Percentiles rank a stretch among this genome's conserved stretches.
These are phyloP conservation scores for Volucella zonaria DNA, from an alignment of 2,888 invertebrate genomes.

Conservation along the genomic window DNA sequence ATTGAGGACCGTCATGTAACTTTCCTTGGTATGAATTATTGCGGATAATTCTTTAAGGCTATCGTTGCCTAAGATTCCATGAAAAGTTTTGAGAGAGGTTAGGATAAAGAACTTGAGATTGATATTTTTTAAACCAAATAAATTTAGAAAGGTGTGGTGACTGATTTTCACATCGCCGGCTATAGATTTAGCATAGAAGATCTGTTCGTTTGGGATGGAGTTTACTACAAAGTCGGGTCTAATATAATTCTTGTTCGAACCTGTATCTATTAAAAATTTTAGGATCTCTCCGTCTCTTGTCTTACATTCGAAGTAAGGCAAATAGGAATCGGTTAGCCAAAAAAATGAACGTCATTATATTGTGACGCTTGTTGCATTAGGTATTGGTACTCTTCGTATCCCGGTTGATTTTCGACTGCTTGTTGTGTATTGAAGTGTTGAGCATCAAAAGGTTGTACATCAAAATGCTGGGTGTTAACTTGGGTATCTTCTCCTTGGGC, in stretches of 20 bases:
- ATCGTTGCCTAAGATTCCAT: no score
- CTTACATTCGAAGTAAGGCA: constrained; percentile 22
- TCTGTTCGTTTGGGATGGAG: neutral
- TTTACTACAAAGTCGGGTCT: constrained; percentile 20
- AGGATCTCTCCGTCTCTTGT: constrained; percentile 14
- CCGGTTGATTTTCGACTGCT: no score
- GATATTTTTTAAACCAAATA: constrained; percentile 14
- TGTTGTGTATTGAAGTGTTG: no score
- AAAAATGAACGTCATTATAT: neutral
- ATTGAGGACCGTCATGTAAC: constrained; percentile 6
- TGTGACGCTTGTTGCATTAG: no score
- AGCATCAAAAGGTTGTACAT: no score
- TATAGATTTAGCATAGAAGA: constrained; percentile 31
- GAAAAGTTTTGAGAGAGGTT: neutral
- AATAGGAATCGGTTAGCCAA: constrained; percentile 4
- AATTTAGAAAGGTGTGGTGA: constrained; percentile 25
- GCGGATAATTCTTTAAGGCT: no score
- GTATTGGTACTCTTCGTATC: no score
- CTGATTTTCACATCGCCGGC: constrained; percentile 23
- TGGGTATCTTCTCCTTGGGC: no score
- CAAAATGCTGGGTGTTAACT: no score
- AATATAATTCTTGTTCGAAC: constrained; percentile 18
- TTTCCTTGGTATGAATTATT: no score
- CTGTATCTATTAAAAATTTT: constrained; percentile 36
- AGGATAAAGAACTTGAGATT: constrained; percentile 21